Conservation (phyloP, 2,797 vertebrate species). For the Anomalospiza imberbis region DNA sequence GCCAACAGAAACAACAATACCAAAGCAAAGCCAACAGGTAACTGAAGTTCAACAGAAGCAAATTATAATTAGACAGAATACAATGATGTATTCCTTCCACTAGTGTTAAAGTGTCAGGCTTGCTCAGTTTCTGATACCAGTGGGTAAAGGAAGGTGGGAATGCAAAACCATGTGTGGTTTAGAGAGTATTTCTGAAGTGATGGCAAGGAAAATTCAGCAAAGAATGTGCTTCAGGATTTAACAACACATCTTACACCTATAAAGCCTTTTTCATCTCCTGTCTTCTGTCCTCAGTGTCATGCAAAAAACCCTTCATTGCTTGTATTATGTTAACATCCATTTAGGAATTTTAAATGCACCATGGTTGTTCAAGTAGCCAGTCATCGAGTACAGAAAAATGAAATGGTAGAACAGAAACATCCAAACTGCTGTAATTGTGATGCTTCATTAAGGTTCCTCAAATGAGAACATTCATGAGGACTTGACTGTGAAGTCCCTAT, state of each 20-base stretch:
- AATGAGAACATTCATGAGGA: not conserved
- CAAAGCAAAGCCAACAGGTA: not conserved
- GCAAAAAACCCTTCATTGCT: not conserved
- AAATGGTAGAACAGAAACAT: not conserved
- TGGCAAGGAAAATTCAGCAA: not conserved
- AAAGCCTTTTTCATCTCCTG: not conserved
- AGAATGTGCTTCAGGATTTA: not conserved
- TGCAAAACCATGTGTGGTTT: not conserved
- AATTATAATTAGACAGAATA: not conserved
- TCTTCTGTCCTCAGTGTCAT: not conserved
- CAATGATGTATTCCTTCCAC: not conserved
- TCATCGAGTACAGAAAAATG: not conserved
- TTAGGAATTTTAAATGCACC: not conserved
- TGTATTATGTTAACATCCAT: not conserved
- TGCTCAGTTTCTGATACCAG: not conserved
- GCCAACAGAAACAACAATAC: not conserved
- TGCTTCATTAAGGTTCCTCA: constrained; percentile 10
- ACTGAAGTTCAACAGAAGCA: not conserved
- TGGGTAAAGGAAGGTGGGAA: not conserved
- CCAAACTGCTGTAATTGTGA: not conserved
- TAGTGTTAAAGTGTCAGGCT: not conserved
- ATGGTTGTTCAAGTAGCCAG: not conserved
- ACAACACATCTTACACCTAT: not conserved
- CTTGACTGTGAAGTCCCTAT: constrained; percentile 5
- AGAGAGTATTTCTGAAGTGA: not conserved